Evolutionary conservation across 2,888 invertebrate genomes (phyloP).

Genomic region (Palloptera scutellata): DNA sequence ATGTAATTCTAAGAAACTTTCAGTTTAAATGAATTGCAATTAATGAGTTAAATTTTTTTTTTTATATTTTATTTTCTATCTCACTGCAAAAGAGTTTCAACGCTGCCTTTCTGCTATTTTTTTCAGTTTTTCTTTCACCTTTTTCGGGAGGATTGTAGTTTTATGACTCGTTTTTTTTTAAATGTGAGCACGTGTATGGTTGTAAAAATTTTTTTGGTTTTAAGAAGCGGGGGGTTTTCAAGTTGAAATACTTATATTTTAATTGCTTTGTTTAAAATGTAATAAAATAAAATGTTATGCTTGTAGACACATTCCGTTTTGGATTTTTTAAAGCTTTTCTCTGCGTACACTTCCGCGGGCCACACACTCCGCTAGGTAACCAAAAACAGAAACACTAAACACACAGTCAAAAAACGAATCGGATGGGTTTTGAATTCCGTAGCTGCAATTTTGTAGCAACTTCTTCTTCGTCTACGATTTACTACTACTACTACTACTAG

Average conservation of each 20-base stretch:
- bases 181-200: slow-evolving; percentile 12
- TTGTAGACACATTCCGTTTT: background rate
- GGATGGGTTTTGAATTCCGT: too few relatives aligned
- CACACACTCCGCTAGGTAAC: slow-evolving; percentile 8
- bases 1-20: too few relatives aligned
- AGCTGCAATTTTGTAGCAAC: too few relatives aligned
- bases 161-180: background rate
- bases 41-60: background rate
- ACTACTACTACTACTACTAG: slow-evolving; percentile 7
- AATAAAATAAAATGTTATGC: slow-evolving; percentile 39
- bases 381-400: background rate
- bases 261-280: slow-evolving; percentile 53
- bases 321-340: too few relatives aligned
- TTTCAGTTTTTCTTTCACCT: background rate
- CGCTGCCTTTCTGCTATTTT: background rate
- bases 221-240: slow-evolving; percentile 35
- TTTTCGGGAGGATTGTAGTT: background rate
- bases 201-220: background rate
- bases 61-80: background rate
- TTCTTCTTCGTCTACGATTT: slow-evolving; percentile 29
- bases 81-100: background rate
- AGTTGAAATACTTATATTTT: slow-evolving; percentile 42
- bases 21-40: too few relatives aligned
- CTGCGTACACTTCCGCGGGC: background rate
- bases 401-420: too few relatives aligned